Percentiles rank a stretch among this genome's conserved stretches.
Conservation (phyloP, 2,113 vertebrate genomes). For the Oceanites oceanicus region DNA sequence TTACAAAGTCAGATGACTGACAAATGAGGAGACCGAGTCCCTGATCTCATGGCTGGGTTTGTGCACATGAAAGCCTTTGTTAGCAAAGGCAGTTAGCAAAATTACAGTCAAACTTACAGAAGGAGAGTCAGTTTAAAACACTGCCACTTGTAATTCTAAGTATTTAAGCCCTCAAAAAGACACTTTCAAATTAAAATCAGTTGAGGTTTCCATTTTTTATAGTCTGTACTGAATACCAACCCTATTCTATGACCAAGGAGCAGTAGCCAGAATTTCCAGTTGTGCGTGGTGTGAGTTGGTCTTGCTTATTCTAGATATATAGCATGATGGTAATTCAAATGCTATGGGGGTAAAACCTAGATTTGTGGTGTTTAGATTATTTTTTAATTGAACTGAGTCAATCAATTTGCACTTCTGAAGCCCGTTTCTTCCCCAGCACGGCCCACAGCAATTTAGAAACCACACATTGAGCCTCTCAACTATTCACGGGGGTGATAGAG, state of each 20-base stretch:
- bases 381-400: background rate
- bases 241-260: background rate
- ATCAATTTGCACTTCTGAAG: background rate
- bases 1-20: background rate
- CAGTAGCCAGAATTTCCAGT: background rate
- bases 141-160: background rate
- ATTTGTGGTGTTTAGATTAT: background rate
- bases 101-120: background rate
- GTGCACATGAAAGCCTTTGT: background rate
- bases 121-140: background rate
- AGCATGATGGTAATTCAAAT: background rate
- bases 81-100: background rate
- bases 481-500: background rate
- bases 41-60: background rate
- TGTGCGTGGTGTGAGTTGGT: background rate
- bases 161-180: background rate
- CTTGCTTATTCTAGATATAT: background rate
- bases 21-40: background rate
- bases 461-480: background rate
- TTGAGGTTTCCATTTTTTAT: background rate
- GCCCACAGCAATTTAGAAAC: background rate
- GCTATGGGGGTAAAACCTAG: background rate
- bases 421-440: background rate
- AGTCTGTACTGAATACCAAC: background rate
- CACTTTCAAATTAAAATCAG: background rate